Conservation (phyloP, 2,113 vertebrate genomes). For the Ailuropoda melanoleuca region DNA sequence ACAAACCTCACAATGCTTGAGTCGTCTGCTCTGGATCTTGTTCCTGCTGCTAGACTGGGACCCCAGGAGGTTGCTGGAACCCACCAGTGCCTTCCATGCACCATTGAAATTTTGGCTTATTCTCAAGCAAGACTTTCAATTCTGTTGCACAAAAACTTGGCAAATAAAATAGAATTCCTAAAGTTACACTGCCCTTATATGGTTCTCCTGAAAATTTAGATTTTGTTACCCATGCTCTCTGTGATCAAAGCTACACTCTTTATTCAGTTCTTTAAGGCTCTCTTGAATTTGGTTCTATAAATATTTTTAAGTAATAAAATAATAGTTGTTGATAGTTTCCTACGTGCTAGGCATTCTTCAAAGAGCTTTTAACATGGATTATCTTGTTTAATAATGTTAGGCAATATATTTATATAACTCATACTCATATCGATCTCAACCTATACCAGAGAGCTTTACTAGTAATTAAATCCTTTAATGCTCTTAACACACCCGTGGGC, state of each 20-base stretch:
- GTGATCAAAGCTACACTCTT: background rate
- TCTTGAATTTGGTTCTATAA: background rate
- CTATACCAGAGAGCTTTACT: background rate
- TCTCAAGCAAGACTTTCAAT: slow-evolving; percentile 22
- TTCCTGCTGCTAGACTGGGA: background rate
- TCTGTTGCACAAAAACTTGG: background rate
- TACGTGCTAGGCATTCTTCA: background rate
- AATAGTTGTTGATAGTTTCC: slow-evolving; percentile 16
- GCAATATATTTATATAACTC: background rate
- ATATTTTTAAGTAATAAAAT: background rate
- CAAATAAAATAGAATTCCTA: slow-evolving; percentile 1
- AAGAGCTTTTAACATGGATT: background rate
- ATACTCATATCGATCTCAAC: background rate
- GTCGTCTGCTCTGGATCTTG: background rate
- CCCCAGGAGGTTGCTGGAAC: background rate
- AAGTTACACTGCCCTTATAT: background rate
- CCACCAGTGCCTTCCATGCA: background rate
- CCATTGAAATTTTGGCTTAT: background rate
- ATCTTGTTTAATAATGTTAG: background rate
- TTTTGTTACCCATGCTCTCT: background rate
- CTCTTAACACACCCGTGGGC: background rate
- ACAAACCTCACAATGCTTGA: background rate
- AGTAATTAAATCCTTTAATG: slow-evolving; percentile 31
- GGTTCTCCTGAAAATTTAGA: background rate
- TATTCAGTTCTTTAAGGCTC: background rate